These are phyloP conservation scores for Synergus umbraculus DNA, from an alignment of 2,888 invertebrate species.

Conservation along the genomic window DNA sequence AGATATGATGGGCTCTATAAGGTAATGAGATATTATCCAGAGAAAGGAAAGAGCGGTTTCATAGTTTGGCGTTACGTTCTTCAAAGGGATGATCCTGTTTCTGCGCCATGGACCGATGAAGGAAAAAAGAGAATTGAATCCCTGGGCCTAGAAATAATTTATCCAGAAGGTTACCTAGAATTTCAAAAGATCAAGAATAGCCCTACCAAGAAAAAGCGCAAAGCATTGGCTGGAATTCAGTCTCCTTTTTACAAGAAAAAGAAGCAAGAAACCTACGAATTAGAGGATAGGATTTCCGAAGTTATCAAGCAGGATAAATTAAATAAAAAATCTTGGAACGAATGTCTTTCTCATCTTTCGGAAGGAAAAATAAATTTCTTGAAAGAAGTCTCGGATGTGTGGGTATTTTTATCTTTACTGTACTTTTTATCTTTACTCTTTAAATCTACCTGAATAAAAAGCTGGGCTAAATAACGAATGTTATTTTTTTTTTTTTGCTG, in stretches of 20 bases:
- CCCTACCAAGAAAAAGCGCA: slow-evolving; percentile 58
- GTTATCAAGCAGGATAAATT: slow-evolving; percentile 80
- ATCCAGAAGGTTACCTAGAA: slow-evolving; percentile 86
- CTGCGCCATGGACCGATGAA: slow-evolving; percentile 88
- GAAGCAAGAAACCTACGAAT: slow-evolving; percentile 62
- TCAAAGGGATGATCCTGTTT: slow-evolving; percentile 86
- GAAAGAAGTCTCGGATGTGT: slow-evolving; percentile 66
- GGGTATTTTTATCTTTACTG: slow-evolving; percentile 35
- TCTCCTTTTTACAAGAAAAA: slow-evolving; percentile 52
- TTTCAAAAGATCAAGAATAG: slow-evolving; percentile 68
- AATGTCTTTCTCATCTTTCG: slow-evolving; percentile 61
- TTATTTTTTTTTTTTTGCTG: slow-evolving; percentile 13
- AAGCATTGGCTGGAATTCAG: slow-evolving; percentile 55
- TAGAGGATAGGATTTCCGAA: slow-evolving; percentile 73
- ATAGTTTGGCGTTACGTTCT: slow-evolving; percentile 89
- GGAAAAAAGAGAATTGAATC: slow-evolving; percentile 79
- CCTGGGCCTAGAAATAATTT: slow-evolving; percentile 72
- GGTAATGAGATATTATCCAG: slow-evolving; percentile 90
- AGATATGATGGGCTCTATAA: slow-evolving; percentile 94
- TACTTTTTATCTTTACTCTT: not conserved
- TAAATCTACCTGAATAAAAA: not conserved
- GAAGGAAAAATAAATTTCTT: slow-evolving; percentile 36
- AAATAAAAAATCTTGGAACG: slow-evolving; percentile 85
- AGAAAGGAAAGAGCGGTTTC: slow-evolving; percentile 87
- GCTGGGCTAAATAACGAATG: not conserved